phyloP scores from a whole-genome alignment of 2,888 invertebrate genomes.

The Brassicogethes aeneus region DNA sequence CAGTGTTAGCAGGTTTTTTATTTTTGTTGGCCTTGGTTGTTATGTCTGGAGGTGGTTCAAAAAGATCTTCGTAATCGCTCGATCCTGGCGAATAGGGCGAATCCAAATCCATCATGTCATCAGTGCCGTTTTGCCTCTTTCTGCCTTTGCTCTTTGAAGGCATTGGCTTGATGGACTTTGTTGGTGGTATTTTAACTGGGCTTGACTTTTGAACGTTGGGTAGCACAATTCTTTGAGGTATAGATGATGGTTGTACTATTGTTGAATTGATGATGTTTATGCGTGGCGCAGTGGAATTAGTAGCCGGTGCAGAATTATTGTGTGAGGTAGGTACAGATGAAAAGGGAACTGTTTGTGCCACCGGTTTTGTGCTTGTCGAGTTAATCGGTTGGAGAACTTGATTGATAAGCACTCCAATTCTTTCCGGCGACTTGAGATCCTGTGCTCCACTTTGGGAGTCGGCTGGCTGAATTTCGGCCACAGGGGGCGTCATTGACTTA shows the following conservation, averaged over 20 bases:
- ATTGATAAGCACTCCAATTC: conserved; percentile 17
- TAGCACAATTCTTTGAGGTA: conserved; percentile 43
- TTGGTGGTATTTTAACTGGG: conserved; percentile 40
- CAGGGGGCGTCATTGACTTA: conserved; percentile 34
- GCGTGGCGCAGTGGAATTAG: conserved; percentile 29
- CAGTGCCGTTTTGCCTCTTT: conserved; percentile 26
- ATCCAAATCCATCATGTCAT: conserved; percentile 59
- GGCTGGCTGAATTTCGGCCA: conserved; percentile 37
- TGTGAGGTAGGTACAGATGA: conserved; percentile 31
- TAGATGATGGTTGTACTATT: conserved; percentile 30
- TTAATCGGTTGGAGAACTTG: conserved; percentile 21
- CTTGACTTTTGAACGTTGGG: conserved; percentile 38
- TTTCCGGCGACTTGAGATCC: conserved; percentile 25
- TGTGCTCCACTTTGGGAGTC: conserved; percentile 37
- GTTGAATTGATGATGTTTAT: conserved; percentile 37
- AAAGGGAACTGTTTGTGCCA: conserved; percentile 32
- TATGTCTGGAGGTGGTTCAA: conserved; percentile 60
- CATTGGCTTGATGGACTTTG: conserved; percentile 51
- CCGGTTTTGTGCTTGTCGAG: conserved; percentile 28
- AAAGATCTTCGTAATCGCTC: conserved; percentile 81
- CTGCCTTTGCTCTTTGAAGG: conserved; percentile 25
- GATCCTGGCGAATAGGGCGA: conserved; percentile 86
- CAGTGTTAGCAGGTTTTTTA: conserved; percentile 19
- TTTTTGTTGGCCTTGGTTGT: conserved; percentile 18
- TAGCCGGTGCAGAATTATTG: conserved; percentile 34